These are phyloP conservation scores for Leucophenga montana DNA, from an alignment of 2,888 invertebrate species.

Conservation along the genomic window DNA sequence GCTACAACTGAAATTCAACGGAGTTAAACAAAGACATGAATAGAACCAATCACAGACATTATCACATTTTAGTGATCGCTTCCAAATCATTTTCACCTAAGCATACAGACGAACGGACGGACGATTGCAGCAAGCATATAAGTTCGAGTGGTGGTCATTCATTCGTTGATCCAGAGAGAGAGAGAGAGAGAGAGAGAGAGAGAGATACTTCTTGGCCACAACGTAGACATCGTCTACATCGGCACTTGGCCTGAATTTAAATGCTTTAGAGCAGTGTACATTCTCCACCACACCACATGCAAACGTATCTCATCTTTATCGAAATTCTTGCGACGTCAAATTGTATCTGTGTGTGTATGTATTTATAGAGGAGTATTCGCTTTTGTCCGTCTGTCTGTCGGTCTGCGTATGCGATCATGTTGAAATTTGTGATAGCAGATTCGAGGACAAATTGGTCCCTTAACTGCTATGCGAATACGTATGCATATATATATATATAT, in stretches of 20 bases:
- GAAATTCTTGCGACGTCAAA: slow-evolving; percentile 37
- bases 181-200: not conserved
- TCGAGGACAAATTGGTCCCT: slow-evolving; percentile 65
- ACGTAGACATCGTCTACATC: slow-evolving; percentile 15
- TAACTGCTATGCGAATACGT: slow-evolving; percentile 44
- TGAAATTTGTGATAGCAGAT: slow-evolving; percentile 62
- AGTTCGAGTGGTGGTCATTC: slow-evolving; percentile 4
- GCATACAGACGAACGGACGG: slow-evolving; percentile 10
- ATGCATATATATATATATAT: slow-evolving; percentile 13
- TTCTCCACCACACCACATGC: slow-evolving; percentile 10
- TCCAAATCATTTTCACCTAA: slow-evolving; percentile 38
- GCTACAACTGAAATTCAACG: not conserved
- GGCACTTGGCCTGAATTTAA: slow-evolving; percentile 38
- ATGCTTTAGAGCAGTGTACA: slow-evolving; percentile 29
- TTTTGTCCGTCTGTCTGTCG: not conserved
- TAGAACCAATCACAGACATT: slow-evolving; percentile 40
- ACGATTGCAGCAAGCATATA: not conserved
- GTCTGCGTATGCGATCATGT: slow-evolving; percentile 50
- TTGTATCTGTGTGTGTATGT: no score
- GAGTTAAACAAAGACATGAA: slow-evolving; percentile 34
- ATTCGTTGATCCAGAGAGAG: slow-evolving; percentile 13
- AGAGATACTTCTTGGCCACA: not conserved
- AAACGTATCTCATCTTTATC: slow-evolving; percentile 43
- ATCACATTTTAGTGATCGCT: slow-evolving; percentile 39
- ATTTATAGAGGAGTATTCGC: not conserved